Conservation (phyloP, 2,113 vertebrate genomes). For the Boleophthalmus pectinirostris region DNA sequence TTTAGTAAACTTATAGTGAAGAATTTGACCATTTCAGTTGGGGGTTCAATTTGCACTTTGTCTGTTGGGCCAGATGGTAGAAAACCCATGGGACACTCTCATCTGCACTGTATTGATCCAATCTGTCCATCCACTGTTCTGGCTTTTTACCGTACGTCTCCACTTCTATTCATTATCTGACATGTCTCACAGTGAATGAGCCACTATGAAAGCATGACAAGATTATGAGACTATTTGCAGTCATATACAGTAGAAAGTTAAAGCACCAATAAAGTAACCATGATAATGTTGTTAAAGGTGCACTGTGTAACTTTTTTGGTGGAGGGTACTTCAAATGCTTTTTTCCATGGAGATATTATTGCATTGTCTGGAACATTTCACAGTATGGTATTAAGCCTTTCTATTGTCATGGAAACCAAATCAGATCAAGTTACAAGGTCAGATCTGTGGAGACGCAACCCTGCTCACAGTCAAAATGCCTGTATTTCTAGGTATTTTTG, state of each 20-base stretch:
- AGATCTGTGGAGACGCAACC: too few relatives aligned
- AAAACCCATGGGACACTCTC: conserved; percentile 44
- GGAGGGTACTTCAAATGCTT: too few relatives aligned
- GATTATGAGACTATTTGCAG: background rate
- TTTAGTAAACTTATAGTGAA: background rate
- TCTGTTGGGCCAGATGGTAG: conserved; percentile 51
- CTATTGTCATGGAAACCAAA: too few relatives aligned
- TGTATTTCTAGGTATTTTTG: too few relatives aligned
- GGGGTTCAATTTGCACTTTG: conserved; percentile 7
- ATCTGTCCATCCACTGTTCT: conserved; percentile 23
- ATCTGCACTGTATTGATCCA: conserved; percentile 65
- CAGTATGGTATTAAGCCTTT: too few relatives aligned
- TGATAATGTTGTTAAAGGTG: too few relatives aligned
- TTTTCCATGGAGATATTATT: too few relatives aligned
- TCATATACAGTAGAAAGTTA: background rate
- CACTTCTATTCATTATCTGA: conserved; percentile 13
- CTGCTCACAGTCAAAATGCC: too few relatives aligned
- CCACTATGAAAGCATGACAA: background rate
- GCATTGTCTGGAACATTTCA: too few relatives aligned
- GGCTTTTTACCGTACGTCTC: conserved; percentile 23
- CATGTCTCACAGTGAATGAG: background rate
- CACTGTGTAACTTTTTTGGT: too few relatives aligned
- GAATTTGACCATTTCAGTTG: background rate
- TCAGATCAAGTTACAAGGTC: too few relatives aligned
- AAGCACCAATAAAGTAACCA: too few relatives aligned